A percentile compares a stretch with the other conserved stretches of the same genome.
Conservation (phyloP, 2,888 invertebrate genomes). For the Tenthredo amoena region DNA sequence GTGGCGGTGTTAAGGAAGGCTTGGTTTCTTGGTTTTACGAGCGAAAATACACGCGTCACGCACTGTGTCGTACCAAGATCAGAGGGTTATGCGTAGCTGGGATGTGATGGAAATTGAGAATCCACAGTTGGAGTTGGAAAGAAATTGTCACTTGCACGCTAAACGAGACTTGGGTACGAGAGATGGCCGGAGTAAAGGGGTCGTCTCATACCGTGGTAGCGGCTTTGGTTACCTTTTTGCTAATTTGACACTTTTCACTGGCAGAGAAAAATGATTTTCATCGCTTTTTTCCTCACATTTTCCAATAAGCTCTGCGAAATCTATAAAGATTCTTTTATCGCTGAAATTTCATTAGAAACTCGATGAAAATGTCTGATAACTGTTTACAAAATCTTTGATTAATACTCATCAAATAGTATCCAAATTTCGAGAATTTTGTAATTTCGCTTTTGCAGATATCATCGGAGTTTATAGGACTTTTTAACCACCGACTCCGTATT, state of each 20-base stretch:
- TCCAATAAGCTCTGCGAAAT: neutral
- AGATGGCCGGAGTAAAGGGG: neutral
- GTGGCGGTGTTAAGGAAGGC: neutral
- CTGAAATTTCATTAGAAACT: neutral
- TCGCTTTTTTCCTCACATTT: neutral
- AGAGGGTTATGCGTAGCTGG: neutral
- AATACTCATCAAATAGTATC: neutral
- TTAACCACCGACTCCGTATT: too few species aligned
- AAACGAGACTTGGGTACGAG: slow-evolving; percentile 20
- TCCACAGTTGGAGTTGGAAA: slow-evolving; percentile 5
- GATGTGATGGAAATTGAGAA: neutral
- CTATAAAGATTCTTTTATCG: neutral
- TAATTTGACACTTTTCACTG: neutral
- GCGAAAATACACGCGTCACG: slow-evolving; percentile 18
- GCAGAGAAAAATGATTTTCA: neutral
- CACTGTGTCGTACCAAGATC: slow-evolving; percentile 13
- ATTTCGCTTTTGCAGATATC: neutral
- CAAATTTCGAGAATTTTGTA: neutral
- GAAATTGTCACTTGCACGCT: neutral
- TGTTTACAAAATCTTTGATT: neutral
- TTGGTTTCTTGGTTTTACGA: neutral
- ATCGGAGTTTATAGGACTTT: neutral
- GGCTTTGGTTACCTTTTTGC: slow-evolving; percentile 43
- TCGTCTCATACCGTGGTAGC: slow-evolving; percentile 30
- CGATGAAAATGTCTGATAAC: neutral